Base-by-base conservation (phyloP, 2,888 invertebrate species). In the Acleris emargana region DNA sequence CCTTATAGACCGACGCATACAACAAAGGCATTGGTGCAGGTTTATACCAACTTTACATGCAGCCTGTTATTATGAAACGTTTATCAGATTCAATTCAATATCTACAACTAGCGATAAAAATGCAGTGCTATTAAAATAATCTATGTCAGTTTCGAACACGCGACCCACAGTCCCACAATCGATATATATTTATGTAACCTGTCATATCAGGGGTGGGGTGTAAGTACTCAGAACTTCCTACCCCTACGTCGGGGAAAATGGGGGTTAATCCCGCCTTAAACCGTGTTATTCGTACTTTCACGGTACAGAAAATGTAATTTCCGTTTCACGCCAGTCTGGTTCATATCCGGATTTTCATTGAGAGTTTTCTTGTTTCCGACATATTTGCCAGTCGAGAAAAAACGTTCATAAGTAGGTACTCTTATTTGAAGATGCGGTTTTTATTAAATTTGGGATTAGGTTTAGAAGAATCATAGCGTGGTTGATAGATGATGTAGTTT, bases 281-380 rank as follows among this genome's bases (percentile, higher is more conserved):
- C 51, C 58, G 67, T 45, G 62, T 59, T 66, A 68, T 52, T 63
- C 70, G 69, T 68, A 72, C 68, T 72, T 76, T 76, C 71, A 73
- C 73, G 72, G 76, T 76, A 77, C 79, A 80, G 59, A 80, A 83
- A 81, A 79, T 77, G 73, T 84, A 85, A 85, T 85, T 82, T 84
- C 85, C 85, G 84, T 51, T 64, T 20, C 64, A 59, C 55, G 54
- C 50, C 64, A 64, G 50, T 64, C 64, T 59, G 43, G 50, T 50
- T 60, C 64, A 64, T 64, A 64, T 64, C 64, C 64, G 64, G 64
- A 64, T 60, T 50, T 25, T 50, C 54, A 52, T 49, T 42, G 58
- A 58, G 47, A 64, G 59, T 64, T 54, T 64, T 55, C 64, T 55
- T 55, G 50, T 60, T 54, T 42, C 54, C 49, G 50, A 43, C 59